Evolutionary conservation across 2,797 vertebrate species (phyloP).

Genomic region (Chrosomus eos): DNA sequence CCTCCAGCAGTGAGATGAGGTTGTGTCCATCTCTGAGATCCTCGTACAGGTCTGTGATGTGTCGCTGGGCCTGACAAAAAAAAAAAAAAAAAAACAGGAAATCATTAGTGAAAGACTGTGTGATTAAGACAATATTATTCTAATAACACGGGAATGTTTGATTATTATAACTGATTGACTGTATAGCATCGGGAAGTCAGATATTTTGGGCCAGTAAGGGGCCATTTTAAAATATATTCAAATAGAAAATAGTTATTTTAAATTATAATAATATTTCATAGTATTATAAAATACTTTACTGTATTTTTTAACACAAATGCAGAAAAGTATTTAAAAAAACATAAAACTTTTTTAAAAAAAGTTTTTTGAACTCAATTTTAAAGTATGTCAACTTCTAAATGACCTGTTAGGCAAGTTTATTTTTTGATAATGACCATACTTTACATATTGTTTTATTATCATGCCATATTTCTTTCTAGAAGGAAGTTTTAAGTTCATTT

Average conservation of each 20-base stretch:
- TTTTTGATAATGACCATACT: background rate
- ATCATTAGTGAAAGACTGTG: background rate
- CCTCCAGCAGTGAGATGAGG: constrained; percentile 95
- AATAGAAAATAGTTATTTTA: background rate
- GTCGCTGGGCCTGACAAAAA: constrained; percentile 85
- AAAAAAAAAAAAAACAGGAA: background rate
- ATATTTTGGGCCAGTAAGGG: background rate
- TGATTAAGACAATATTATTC: background rate
- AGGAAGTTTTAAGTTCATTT: background rate
- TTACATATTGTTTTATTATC: background rate
- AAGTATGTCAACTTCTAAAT: background rate
- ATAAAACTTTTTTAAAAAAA: background rate
- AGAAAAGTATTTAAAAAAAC: background rate
- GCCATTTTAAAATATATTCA: background rate
- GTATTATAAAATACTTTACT: background rate
- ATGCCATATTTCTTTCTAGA: background rate
- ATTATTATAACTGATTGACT: background rate
- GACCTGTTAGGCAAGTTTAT: no score
- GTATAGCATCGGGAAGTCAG: background rate
- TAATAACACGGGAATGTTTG: background rate
- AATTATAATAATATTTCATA: background rate
- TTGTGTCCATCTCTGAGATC: constrained; percentile 96
- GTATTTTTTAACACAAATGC: background rate
- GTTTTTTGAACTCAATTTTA: no score
- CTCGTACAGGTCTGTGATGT: constrained; percentile 94